Percentiles rank a stretch among this genome's conserved stretches.
Evolutionary conservation across 2,797 vertebrate genomes (phyloP).

Genomic region (Lithobates sylvaticus): DNA sequence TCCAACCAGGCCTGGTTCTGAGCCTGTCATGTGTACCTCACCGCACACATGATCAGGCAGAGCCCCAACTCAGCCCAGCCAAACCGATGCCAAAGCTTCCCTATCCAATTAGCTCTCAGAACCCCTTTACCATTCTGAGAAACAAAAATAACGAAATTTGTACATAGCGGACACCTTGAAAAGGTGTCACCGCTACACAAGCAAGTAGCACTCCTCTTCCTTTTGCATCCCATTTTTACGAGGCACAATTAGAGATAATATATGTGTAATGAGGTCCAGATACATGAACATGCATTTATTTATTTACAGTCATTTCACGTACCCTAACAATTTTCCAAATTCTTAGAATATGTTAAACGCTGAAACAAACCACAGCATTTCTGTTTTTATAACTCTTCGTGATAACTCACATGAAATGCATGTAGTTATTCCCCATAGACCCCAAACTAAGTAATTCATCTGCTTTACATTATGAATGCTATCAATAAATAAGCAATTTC

Average conservation of each 20-base stretch:
- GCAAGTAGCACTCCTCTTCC: no score
- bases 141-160: no score
- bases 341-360: not conserved
- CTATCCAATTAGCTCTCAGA: no score
- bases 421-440: not conserved
- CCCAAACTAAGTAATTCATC: not conserved
- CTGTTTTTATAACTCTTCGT: not conserved
- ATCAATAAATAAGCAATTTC: slow-evolving; percentile 21
- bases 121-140: no score
- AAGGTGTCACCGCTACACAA: no score
- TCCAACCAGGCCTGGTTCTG: no score
- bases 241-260: not conserved
- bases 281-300: not conserved
- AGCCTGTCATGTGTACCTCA: no score
- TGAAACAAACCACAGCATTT: not conserved
- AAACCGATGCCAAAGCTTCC: no score
- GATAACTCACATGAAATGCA: not conserved
- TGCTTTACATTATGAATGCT: slow-evolving; percentile 15
- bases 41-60: no score
- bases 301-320: not conserved
- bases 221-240: not conserved
- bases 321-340: not conserved
- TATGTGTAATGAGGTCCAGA: slow-evolving; percentile 6
- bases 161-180: no score
- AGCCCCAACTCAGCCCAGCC: no score